These are phyloP conservation scores for Echiichthys vipera DNA, from an alignment of 2,797 vertebrate species.

Conservation along the genomic window DNA sequence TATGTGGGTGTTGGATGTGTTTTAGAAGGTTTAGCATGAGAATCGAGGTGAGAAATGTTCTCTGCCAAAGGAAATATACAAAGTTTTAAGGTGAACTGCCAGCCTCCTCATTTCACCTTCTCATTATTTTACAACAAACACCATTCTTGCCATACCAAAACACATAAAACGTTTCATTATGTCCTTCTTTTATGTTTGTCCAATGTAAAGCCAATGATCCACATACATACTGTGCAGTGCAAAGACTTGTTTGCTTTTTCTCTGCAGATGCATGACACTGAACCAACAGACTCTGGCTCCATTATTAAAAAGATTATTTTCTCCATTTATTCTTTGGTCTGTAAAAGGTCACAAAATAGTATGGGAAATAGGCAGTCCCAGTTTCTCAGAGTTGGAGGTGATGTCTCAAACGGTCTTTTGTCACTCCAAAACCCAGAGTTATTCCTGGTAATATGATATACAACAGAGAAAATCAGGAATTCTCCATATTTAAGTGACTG, in stretches of 20 bases:
- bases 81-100: slow-evolving; percentile 65
- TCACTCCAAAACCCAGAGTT: too few species aligned
- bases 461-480: too few species aligned
- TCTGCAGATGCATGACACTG: slow-evolving; percentile 15
- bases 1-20: slow-evolving; percentile 79
- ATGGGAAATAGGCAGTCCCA: too few species aligned
- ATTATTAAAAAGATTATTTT: too few species aligned
- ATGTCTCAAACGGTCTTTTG: too few species aligned
- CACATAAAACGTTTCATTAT: slow-evolving; percentile 22
- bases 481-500: too few species aligned
- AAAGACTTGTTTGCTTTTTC: slow-evolving; percentile 21
- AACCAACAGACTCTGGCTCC: not conserved
- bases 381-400: too few species aligned
- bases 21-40: slow-evolving; percentile 71
- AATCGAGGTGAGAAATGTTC: slow-evolving; percentile 66
- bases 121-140: slow-evolving; percentile 66
- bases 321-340: too few species aligned
- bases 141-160: slow-evolving; percentile 35
- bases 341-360: too few species aligned
- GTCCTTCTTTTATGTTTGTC: slow-evolving; percentile 28
- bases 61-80: slow-evolving; percentile 69
- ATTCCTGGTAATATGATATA: too few species aligned
- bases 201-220: slow-evolving; percentile 15
- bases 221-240: not conserved
- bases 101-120: slow-evolving; percentile 52